Percentiles rank a stretch among this genome's conserved stretches.
phyloP scores from a whole-genome alignment of 2,113 vertebrate species.

The Rafetus swinhoei region DNA sequence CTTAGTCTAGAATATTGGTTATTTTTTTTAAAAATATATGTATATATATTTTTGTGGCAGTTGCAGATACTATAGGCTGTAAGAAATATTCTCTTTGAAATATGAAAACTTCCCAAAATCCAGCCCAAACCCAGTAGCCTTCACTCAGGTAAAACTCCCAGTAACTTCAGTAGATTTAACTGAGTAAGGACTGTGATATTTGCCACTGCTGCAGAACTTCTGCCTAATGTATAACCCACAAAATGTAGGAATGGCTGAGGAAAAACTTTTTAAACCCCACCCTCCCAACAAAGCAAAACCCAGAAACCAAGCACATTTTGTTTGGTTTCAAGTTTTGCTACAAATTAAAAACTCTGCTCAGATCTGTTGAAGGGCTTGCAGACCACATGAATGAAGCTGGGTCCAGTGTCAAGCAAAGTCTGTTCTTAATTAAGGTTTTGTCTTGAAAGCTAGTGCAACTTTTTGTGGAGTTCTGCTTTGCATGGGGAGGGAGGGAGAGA shows the following conservation, averaged over 20 bases:
- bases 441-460: not conserved
- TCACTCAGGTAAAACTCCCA: not conserved
- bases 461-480: not conserved
- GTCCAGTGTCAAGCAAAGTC: rapidly evolving
- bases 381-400: not conserved
- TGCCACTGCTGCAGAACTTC: not conserved
- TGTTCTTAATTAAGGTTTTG: not conserved
- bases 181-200: not conserved
- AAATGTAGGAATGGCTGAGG: not conserved
- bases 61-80: rapidly evolving
- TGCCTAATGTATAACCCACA: not conserved
- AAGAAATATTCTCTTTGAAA: rapidly evolving
- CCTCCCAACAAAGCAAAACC: not conserved
- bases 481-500: not conserved
- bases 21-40: not conserved
- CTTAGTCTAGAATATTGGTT: not conserved
- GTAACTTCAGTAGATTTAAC: not conserved
- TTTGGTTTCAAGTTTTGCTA: rapidly evolving
- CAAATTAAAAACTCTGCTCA: rapidly evolving
- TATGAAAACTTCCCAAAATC: not conserved
- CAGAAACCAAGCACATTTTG: rapidly evolving
- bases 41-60: rapidly evolving
- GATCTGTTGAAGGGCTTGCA: not conserved
- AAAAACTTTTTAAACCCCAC: not conserved
- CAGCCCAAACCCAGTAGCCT: not conserved